These are phyloP conservation scores for Homarus gammarus DNA, from an alignment of 2,888 invertebrate genomes.

Conservation along the genomic window DNA sequence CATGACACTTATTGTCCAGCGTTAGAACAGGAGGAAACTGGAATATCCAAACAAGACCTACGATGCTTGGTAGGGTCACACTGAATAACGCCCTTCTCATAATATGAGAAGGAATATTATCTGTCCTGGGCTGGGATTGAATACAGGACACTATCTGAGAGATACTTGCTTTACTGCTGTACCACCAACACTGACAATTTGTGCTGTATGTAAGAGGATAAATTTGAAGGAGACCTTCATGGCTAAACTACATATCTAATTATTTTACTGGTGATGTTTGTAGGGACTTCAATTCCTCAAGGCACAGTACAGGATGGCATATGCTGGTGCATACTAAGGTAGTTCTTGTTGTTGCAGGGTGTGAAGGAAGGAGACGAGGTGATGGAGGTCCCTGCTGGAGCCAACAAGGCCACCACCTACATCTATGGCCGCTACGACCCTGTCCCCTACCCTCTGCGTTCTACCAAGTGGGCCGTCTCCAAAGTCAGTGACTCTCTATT, in stretches of 20 bases:
- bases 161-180: too few species aligned
- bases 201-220: background rate
- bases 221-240: background rate
- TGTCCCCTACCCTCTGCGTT: slow-evolving; percentile 23
- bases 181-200: too few species aligned
- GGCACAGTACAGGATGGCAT: background rate
- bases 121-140: too few species aligned
- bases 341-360: too few species aligned
- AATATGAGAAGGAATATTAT: too few species aligned
- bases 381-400: background rate
- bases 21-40: too few species aligned
- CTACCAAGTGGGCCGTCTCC: slow-evolving; percentile 36
- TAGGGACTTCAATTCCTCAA: background rate
- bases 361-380: slow-evolving; percentile 1
- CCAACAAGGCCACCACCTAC: slow-evolving; percentile 3
- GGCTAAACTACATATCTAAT: background rate
- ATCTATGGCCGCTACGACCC: slow-evolving; percentile 46
- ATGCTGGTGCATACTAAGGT: background rate
- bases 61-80: too few species aligned
- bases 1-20: too few species aligned
- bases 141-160: too few species aligned
- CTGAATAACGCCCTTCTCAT: too few species aligned
- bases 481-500: slow-evolving; percentile 29
- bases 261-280: background rate
- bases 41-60: too few species aligned